These are phyloP conservation scores for Netelia fuscicornis DNA, from an alignment of 2,888 invertebrate genomes.

Conservation along the genomic window DNA sequence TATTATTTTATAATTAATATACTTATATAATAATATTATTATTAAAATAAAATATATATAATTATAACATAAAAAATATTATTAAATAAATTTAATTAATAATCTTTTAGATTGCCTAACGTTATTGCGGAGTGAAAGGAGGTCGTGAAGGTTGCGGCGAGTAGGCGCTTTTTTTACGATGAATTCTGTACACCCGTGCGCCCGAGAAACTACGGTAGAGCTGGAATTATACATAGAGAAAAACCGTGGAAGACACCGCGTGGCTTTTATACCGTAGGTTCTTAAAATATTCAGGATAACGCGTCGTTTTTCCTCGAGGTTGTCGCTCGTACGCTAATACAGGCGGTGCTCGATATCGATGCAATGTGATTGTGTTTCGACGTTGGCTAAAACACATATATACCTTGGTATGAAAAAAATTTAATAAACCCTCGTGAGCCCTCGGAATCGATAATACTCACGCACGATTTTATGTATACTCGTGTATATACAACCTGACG, in stretches of 20 bases:
- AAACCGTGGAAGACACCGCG: conserved; percentile 55
- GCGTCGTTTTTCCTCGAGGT: conserved; percentile 59
- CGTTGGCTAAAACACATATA: conserved; percentile 28
- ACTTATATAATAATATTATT: too few species aligned
- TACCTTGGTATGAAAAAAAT: conserved; percentile 56
- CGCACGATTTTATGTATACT: conserved; percentile 62
- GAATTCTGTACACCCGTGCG: conserved; percentile 54
- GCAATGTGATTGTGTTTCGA: conserved; percentile 74
- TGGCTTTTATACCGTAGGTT: conserved; percentile 50
- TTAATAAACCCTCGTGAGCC: conserved; percentile 65
- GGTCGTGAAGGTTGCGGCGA: conserved; percentile 64
- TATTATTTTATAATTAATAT: too few species aligned
- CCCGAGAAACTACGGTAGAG: conserved; percentile 62
- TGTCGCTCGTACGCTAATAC: conserved; percentile 45
- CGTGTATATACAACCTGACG: neutral
- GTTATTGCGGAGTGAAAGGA: neutral
- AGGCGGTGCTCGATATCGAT: conserved; percentile 73
- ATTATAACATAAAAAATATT: too few species aligned
- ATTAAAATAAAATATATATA: too few species aligned
- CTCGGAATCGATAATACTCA: conserved; percentile 64
- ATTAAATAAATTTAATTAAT: too few species aligned
- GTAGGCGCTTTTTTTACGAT: neutral
- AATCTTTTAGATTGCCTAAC: too few species aligned
- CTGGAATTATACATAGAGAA: conserved; percentile 68
- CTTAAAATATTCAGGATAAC: conserved; percentile 77